Base-by-base conservation (phyloP, 2,888 invertebrate genomes). In the Lasius fuliginosus region DNA sequence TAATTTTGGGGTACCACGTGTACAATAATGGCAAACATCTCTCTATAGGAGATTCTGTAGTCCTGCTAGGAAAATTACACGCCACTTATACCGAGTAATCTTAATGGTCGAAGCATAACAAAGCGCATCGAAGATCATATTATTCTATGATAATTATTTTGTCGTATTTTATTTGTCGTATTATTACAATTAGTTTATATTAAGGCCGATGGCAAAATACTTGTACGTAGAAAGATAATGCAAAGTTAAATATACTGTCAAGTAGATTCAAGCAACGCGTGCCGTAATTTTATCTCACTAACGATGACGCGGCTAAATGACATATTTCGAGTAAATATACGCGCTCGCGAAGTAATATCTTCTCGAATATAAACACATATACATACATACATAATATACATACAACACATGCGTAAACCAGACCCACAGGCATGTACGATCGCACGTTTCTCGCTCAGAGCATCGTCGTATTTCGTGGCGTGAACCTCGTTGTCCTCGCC, bases 401-500 rank as follows among this genome's bases (percentile, higher is more conserved):
- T 15, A 4, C 62, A n/a, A 40, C 36, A 15, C 62, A 33, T 33
- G 40, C 18, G 30, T n/a, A 53, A 53, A 8, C 8, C 18, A 27
- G 33, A 53, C 23, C 15, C 33, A 18, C 73, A n/a, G 56, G 58
- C 27, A 58, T 27, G 12, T 58, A 40, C 33, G 23, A 46, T 75
- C 65, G 64, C 64, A 33, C 60, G 74, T 27, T 71, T 71, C 71
- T 73, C 36, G 11, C 56, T 74, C 18, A 11, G 11, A 33, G 27
- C 36, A 33, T 74, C 81, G 33, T 46, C 15, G 77, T 75, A 46
- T 30, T 33, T 15, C 18, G 30, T 53, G 27, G 62, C 58, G 49
- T 46, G 73, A 75, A 74, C 40, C 40, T 62, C 64, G 60, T 60
- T 56, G 68, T 87, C 85, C 82, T 84, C 83, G 73, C 75, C 76